phyloP scores from a whole-genome alignment of 2,888 invertebrate species.

The Caenorhabditis japonica region DNA sequence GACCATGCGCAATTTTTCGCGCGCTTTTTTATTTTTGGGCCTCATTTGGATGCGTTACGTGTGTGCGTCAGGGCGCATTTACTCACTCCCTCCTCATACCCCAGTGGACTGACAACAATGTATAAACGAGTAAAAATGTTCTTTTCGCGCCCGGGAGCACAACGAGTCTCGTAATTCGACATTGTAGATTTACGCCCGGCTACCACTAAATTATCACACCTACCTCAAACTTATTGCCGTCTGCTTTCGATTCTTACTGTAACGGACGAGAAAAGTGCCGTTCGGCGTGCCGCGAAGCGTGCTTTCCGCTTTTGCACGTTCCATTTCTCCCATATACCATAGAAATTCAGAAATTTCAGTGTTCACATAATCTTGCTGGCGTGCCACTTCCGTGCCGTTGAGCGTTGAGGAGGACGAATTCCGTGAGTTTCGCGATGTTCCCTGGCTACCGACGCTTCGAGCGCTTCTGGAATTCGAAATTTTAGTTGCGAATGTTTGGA shows the following conservation, averaged over 20 bases:
- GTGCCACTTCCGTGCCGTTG: constrained; percentile 15
- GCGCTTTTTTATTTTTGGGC: too few relatives aligned
- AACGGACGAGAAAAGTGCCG: constrained; percentile 79
- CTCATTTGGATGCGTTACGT: too few relatives aligned
- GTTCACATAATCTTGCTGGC: constrained; percentile 64
- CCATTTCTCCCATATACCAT: constrained; percentile 74
- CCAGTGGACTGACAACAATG: too few relatives aligned
- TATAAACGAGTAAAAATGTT: too few relatives aligned
- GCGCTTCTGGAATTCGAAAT: constrained; percentile 18
- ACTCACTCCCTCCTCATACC: too few relatives aligned
- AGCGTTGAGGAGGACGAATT: constrained; percentile 17
- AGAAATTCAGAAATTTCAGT: constrained; percentile 64
- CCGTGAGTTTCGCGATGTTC: constrained; percentile 1
- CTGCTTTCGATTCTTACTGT: constrained; percentile 75
- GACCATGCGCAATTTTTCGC: too few relatives aligned
- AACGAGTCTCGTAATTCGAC: too few relatives aligned
- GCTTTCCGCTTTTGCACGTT: constrained; percentile 61
- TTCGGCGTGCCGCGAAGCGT: constrained; percentile 77
- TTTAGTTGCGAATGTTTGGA: too few relatives aligned
- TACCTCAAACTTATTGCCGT: constrained; percentile 79
- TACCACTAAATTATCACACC: background rate
- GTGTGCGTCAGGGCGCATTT: too few relatives aligned
- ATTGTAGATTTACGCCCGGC: too few relatives aligned
- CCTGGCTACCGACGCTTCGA: constrained; percentile 15
- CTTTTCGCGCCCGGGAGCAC: too few relatives aligned